A percentile compares a stretch with the other conserved stretches of the same genome.
Conservation (phyloP, 2,888 invertebrate species). For the Ichneumoninae sp. region DNA sequence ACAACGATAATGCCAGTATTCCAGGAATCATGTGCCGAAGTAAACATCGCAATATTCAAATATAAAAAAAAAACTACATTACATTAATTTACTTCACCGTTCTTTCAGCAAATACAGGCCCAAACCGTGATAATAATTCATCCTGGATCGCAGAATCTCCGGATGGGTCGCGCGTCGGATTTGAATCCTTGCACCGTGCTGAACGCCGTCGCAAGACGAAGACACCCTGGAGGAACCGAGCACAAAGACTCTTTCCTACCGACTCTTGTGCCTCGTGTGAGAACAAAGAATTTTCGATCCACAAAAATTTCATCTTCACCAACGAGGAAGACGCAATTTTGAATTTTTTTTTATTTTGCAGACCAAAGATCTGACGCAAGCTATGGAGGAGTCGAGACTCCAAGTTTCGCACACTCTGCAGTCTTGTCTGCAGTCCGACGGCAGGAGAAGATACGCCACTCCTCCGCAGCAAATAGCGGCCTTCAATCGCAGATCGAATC, state of each 20-base stretch:
- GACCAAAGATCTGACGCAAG: conserved; percentile 89
- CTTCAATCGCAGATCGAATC: conserved; percentile 92
- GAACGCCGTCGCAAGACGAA: conserved; percentile 93
- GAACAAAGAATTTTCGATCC: not conserved
- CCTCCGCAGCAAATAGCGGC: conserved; percentile 96
- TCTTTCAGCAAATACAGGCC: conserved; percentile 89
- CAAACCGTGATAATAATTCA: conserved; percentile 96
- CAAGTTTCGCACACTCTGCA: conserved; percentile 95
- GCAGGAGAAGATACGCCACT: conserved; percentile 92
- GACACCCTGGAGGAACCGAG: conserved; percentile 84
- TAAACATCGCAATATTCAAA: conserved; percentile 63
- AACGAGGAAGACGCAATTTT: not conserved
- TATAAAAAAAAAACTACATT: not conserved
- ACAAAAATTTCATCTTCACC: not conserved
- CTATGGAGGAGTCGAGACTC: conserved; percentile 93
- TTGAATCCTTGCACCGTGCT: conserved; percentile 93
- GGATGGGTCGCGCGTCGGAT: conserved; percentile 96
- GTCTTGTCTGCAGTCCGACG: conserved; percentile 93
- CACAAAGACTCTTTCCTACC: conserved; percentile 89
- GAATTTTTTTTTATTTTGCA: conserved; percentile 68
- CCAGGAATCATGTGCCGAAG: conserved; percentile 82
- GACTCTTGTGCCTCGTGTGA: conserved; percentile 85
- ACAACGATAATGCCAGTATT: conserved; percentile 81
- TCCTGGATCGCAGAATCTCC: conserved; percentile 95
- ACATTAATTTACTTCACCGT: not conserved